Base-by-base conservation (phyloP, 2,113 vertebrate species). In the Brachypteracias leptosomus region DNA sequence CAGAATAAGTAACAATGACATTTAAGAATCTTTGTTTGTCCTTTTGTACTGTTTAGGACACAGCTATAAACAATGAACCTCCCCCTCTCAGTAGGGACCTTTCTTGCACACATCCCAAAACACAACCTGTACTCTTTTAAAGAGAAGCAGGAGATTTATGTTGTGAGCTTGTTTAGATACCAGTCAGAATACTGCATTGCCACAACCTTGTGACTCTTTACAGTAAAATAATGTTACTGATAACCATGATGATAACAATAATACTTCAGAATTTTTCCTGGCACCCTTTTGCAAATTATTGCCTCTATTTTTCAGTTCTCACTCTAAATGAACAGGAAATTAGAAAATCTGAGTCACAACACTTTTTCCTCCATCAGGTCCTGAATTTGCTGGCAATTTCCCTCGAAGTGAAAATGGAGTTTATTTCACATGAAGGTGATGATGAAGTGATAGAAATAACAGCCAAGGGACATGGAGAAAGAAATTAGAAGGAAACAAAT, bases 61-160 rank as follows among this genome's bases (percentile, higher is more conserved):
- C 63, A 91, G 72, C 44, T 91, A 79, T 90, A 94, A 90, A 83
- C 49, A 88, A 96, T 78, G 38, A 84, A 4, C 35, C 36, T 72
- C 83, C 33, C 42, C 31, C 68, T 91, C 31, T 31, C 52, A 67
- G 65, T 3, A 86, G 38, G 42, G 86, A 49, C 11, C 33, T 65
- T 91, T 38, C 66, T 83, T 86, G 49, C 66, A 78, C 77, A 76
- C 79, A 58, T 7, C 66, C 54, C 74, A 33, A 83, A 95, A 88
- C 74, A 76, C 78, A 91, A 93, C 55, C 59, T 88, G 71, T 54
- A 70, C 24, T 73, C 36, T 83, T 87, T 68, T 36, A 54, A 62
- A 95, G 95, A 61, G 55, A 70, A 88, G n/a, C 3, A 80, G 57
- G 15, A 92, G 63, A 83, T 96, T 61, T 83, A 71, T 90, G 38